A percentile compares a stretch with the other conserved stretches of the same genome.
Conservation (phyloP, 2,113 vertebrate genomes). For the Phalacrocorax pelagicus region DNA sequence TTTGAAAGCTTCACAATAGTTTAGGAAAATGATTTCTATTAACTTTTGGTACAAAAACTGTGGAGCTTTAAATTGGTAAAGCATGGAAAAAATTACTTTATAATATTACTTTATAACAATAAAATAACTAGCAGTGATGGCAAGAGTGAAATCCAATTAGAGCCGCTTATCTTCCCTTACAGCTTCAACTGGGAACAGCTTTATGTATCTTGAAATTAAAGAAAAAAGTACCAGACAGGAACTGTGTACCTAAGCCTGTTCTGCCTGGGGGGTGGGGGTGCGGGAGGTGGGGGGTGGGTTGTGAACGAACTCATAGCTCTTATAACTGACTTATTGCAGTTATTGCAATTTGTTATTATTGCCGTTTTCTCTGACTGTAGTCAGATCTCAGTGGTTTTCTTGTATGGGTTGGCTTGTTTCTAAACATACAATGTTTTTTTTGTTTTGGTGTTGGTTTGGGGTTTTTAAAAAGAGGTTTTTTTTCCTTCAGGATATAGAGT, state of each 20-base stretch:
- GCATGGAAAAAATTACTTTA: neutral
- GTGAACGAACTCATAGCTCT: neutral
- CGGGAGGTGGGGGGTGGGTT: neutral
- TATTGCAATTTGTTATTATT: neutral
- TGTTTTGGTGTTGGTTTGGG: too few species aligned
- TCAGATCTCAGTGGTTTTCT: neutral
- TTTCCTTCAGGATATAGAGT: neutral
- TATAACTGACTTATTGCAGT: neutral
- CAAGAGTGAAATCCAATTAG: neutral
- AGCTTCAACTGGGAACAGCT: neutral
- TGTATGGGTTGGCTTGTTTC: neutral
- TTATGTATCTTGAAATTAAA: neutral
- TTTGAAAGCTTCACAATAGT: neutral
- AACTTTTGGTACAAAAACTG: neutral
- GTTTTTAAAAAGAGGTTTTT: neutral
- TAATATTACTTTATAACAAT: neutral
- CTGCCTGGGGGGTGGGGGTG: neutral
- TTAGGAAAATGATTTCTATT: neutral
- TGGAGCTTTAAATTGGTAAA: neutral
- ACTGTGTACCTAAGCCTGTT: neutral
- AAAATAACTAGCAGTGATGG: neutral
- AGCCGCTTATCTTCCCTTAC: neutral
- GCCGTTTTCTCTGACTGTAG: neutral
- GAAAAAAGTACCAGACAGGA: neutral
- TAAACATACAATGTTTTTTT: neutral